Percentiles rank a stretch among this genome's conserved stretches.
These are phyloP conservation scores for Ptilonorhynchus violaceus DNA, from an alignment of 2,113 vertebrate species.

Conservation along the genomic window DNA sequence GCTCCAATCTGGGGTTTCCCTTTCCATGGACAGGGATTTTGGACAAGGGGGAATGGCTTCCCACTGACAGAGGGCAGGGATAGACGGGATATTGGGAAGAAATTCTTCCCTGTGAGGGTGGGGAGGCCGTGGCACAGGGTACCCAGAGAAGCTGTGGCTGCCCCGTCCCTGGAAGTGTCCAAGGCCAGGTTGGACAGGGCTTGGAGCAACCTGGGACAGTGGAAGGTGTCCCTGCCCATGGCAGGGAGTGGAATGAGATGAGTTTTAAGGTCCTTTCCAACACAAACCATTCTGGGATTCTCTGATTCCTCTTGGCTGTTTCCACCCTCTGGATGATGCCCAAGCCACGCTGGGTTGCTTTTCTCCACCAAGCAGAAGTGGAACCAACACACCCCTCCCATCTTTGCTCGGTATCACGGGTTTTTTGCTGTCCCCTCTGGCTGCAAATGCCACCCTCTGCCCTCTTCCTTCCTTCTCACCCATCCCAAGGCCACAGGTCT, in stretches of 20 bases:
- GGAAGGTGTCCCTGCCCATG: background rate
- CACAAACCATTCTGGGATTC: background rate
- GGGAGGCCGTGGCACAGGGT: background rate
- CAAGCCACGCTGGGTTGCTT: background rate
- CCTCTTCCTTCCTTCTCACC: background rate
- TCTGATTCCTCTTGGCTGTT: background rate
- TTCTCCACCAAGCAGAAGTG: background rate
- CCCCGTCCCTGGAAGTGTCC: background rate
- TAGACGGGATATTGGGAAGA: fast-evolving
- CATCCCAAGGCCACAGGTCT: fast-evolving
- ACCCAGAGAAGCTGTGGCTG: background rate
- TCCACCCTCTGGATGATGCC: background rate
- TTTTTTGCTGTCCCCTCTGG: background rate
- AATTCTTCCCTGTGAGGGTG: background rate
- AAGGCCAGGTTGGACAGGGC: fast-evolving
- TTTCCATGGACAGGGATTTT: background rate
- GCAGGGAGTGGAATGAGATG: no score
- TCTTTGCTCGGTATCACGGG: fast-evolving
- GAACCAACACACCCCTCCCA: fast-evolving
- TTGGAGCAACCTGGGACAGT: fast-evolving
- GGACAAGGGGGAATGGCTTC: background rate
- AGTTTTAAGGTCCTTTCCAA: background rate
- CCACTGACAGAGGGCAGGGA: background rate
- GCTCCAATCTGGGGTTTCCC: background rate
- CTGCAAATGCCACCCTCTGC: background rate